These are phyloP conservation scores for Syrphus vitripennis DNA, from an alignment of 2,888 invertebrate genomes.

Conservation along the genomic window DNA sequence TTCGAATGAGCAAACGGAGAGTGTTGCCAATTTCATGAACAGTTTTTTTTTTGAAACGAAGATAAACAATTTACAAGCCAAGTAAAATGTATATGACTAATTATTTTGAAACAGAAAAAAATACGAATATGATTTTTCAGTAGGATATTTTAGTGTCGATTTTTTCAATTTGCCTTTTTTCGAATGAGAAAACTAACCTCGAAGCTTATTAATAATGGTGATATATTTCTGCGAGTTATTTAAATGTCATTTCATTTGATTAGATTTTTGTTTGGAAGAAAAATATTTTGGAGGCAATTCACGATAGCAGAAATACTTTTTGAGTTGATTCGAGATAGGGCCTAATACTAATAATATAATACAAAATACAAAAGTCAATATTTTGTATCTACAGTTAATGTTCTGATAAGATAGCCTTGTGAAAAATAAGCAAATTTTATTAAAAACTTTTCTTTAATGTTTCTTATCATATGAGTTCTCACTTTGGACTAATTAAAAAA, in stretches of 20 bases:
- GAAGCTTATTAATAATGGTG: too few relatives aligned
- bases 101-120: background rate
- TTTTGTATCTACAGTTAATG: background rate
- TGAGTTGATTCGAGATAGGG: too few relatives aligned
- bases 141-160: too few relatives aligned
- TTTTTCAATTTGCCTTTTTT: too few relatives aligned
- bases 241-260: too few relatives aligned
- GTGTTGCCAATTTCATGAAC: constrained; percentile 21
- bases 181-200: too few relatives aligned
- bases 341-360: too few relatives aligned
- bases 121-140: background rate
- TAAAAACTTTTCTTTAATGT: rapidly evolving
- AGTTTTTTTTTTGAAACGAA: background rate
- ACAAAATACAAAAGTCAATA: background rate
- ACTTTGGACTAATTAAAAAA: too few relatives aligned
- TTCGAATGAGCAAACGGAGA: background rate
- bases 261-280: too few relatives aligned
- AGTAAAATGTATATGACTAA: background rate
- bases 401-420: background rate
- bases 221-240: too few relatives aligned
- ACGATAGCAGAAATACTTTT: too few relatives aligned
- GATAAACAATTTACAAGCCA: background rate
- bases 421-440: background rate
- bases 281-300: too few relatives aligned
- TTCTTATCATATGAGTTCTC: background rate